Base-by-base conservation (phyloP, 2,888 invertebrate species). In the Girardia tigrina region DNA sequence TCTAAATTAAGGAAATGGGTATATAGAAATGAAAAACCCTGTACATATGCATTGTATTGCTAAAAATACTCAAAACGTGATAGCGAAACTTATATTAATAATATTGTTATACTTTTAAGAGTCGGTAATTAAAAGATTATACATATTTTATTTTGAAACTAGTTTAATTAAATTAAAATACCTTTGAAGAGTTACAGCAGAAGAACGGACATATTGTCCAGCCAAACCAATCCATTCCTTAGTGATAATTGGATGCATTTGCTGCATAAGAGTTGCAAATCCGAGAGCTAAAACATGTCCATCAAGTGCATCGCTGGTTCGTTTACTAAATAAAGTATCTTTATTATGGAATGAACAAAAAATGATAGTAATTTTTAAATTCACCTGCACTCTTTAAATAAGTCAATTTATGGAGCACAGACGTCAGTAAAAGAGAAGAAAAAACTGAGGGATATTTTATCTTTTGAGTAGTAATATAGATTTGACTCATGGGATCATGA, bases 401-500 rank as follows among this genome's bases (percentile, higher is more conserved):
- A 6, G n/a, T 6, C 1, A 72, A 26, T n/a, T 72, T 72, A 23
- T n/a, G 14, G 14, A 72, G 26, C n/a, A 36, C 73, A 29, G 73
- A 72, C 26, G 73, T 72, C 6, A 72, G 29, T 42, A 72, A 28
- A 29, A 72, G 42, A 28, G 20, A 36, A 6, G 29, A 36, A n/a
- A 29, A 72, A 16, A 72, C 73, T 26, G 73, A 72, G 8, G 73
- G 23, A 36, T 23, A 72, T 4, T 26, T 16, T 2, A 72, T 20
- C 8, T 42, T 29, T 23, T 72, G 29, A n/a, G 28, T 29, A 20
- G 73, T 72, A 6, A 72, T 72, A 36, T 72, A 72, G 12, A 72
- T 42, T 29, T 72, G 73, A 72, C 29, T 29, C n/a, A 72, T 27
- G 1, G 73, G 73, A 29, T 72, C 73, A 29, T 72, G 73, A 29